Evolutionary conservation across 2,888 invertebrate genomes (phyloP), one percentile per base, ranked within the genome.

Genomic region (Chymomyza fuscimana): DNA sequence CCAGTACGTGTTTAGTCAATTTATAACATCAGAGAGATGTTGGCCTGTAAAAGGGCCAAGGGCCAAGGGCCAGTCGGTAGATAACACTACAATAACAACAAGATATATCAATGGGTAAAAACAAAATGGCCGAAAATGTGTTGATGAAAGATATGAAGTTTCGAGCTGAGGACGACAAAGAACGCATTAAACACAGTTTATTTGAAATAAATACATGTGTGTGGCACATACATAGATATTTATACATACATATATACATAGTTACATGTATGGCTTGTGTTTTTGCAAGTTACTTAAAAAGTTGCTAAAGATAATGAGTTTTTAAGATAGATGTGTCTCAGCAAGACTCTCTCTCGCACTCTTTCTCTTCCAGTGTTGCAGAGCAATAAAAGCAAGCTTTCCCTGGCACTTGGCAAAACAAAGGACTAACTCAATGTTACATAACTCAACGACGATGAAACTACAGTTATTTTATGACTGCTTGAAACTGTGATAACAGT

Each of bases 231-330:
- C n/a, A 7, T 54, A 54, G 64, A 74, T 71, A 50, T 22, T 61
- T 51, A 72, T 16, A 1, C 25, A 12, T 40, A 32, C 6, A 50
- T 32, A 60, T 51, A 73, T 9, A 9, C 19, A 12, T 46, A 32
- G 7, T 32, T 32, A 32, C 32, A 1, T 32, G 32, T 9, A 7
- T 5, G 32, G 10, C 12, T 10, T 46, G 40, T 15, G 40, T 46
- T 46, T 46, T 46, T 46, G 54, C 68, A 68, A 77, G 77, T 83
- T 79, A 68, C 81, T 88, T 73, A 86, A 86, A 83, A 83, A 83
- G 84, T 83, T 83, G 74, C 83, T 82, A 86, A 79, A 83, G 83
- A 83, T 83, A 83, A 83, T 83, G 83, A 88, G 83, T 88, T 88
- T 86, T 72, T 83, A 88, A 88, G 88, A 88, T 72, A 83, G 86